These are phyloP conservation scores for Danio kyathit DNA, from an alignment of 2,797 vertebrate species.

Conservation along the genomic window DNA sequence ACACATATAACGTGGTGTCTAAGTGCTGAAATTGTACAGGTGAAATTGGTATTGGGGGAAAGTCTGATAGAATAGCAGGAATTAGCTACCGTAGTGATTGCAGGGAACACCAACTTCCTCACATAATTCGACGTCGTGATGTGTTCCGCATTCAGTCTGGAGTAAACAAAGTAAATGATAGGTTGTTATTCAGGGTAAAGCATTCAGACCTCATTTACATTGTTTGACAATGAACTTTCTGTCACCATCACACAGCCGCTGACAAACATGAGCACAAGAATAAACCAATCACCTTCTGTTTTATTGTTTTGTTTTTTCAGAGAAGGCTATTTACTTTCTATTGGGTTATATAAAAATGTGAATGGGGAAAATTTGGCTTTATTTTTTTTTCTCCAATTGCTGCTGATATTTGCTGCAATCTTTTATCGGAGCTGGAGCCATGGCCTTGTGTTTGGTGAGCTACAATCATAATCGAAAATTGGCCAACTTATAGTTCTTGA, in stretches of 20 bases:
- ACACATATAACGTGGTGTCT: slow-evolving; percentile 1
- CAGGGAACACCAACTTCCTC: slow-evolving; percentile 30
- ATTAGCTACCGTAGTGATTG: slow-evolving; percentile 8
- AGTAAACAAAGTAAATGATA: slow-evolving; percentile 53
- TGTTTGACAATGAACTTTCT: slow-evolving; percentile 56
- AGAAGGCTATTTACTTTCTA: slow-evolving; percentile 22
- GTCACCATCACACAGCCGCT: slow-evolving; percentile 42
- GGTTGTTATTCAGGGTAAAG: slow-evolving; percentile 61
- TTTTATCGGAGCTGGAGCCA: neutral
- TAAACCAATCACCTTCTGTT: slow-evolving; percentile 47
- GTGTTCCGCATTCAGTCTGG: slow-evolving; percentile 50
- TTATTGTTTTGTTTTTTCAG: neutral
- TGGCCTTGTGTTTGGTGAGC: slow-evolving; percentile 2
- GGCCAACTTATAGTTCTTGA: neutral
- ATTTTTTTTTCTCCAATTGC: neutral
- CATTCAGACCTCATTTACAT: slow-evolving; percentile 57
- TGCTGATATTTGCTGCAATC: neutral
- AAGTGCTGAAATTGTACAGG: slow-evolving; percentile 35
- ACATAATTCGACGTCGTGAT: slow-evolving; percentile 50
- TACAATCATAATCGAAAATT: neutral
- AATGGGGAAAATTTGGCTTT: neutral
- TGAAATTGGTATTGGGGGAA: slow-evolving; percentile 8
- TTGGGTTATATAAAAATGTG: slow-evolving; percentile 10
- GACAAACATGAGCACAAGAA: slow-evolving; percentile 41
- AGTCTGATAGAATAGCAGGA: slow-evolving; percentile 34